These are phyloP conservation scores for Mellivora capensis DNA, from an alignment of 2,113 vertebrate genomes.

Conservation along the genomic window DNA sequence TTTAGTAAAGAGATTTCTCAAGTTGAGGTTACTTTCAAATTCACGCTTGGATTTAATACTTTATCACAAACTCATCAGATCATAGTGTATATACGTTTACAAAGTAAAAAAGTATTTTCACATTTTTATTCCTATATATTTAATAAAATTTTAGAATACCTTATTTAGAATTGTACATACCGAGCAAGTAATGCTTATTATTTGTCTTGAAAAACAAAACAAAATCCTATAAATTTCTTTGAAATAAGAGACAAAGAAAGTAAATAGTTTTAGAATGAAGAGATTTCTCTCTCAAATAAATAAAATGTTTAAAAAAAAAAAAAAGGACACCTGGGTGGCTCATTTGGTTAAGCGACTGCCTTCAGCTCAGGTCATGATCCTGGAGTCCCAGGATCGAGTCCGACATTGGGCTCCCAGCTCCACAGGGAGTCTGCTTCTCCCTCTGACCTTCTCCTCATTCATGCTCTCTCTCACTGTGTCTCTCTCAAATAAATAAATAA, in stretches of 20 bases:
- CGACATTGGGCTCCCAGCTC: too few species aligned
- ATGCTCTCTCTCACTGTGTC: too few species aligned
- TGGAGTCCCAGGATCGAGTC: too few species aligned
- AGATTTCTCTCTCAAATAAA: neutral
- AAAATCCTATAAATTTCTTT: neutral
- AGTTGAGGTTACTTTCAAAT: neutral
- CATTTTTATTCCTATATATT: neutral
- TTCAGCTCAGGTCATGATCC: too few species aligned
- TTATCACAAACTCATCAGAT: neutral
- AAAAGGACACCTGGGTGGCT: too few species aligned
- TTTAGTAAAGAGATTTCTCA: neutral
- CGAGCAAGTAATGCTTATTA: neutral
- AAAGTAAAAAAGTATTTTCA: slow-evolving; percentile 5
- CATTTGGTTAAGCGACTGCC: too few species aligned
- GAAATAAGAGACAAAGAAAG: slow-evolving; percentile 16
- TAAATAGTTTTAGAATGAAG: neutral
- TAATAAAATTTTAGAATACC: neutral
- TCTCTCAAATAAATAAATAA: too few species aligned
- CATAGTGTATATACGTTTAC: neutral
- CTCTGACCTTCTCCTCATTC: too few species aligned
- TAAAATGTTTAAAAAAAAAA: too few species aligned
- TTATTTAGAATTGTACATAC: slow-evolving; percentile 14
- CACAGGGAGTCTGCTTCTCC: too few species aligned
- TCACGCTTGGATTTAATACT: slow-evolving; percentile 1
- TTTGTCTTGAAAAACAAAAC: neutral